These are phyloP conservation scores for Erannis defoliaria DNA, from an alignment of 2,888 invertebrate species.

Conservation along the genomic window DNA sequence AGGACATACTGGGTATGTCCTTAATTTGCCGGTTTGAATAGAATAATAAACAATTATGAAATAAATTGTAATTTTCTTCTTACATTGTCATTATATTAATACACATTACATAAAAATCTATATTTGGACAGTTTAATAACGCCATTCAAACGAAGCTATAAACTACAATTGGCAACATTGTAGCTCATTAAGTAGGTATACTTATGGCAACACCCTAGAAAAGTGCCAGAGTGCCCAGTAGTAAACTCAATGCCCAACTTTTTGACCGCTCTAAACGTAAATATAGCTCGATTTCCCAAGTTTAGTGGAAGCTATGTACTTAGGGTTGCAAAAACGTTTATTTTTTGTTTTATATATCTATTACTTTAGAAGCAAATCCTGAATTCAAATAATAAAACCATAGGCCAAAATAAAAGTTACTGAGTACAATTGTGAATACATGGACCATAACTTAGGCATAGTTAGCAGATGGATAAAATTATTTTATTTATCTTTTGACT, in stretches of 20 bases:
- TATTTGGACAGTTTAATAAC: conserved; percentile 28
- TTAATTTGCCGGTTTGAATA: too few relatives aligned
- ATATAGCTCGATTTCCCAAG: background rate
- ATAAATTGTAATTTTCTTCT: background rate
- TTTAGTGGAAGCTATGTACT: background rate
- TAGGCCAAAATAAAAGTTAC: too few relatives aligned
- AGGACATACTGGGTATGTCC: too few relatives aligned
- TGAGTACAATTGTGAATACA: too few relatives aligned
- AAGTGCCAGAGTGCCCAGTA: conserved; percentile 12
- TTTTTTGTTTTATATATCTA: too few relatives aligned
- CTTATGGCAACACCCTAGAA: conserved; percentile 31
- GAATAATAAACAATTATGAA: too few relatives aligned
- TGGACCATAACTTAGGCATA: too few relatives aligned
- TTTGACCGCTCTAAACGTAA: background rate
- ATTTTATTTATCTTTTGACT: too few relatives aligned
- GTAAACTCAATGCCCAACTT: background rate
- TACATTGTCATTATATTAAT: background rate
- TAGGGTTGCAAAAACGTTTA: too few relatives aligned
- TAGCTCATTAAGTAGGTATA: conserved; percentile 24
- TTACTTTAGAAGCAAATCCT: too few relatives aligned
- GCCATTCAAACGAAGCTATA: conserved; percentile 12
- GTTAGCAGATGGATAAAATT: too few relatives aligned
- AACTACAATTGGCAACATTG: conserved; percentile 23
- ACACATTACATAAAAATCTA: conserved; percentile 18
- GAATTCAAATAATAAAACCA: too few relatives aligned